A percentile compares a stretch with the other conserved stretches of the same genome.
Conservation (phyloP, 2,888 invertebrate species). For the Dasysyrphus tricinctus region DNA sequence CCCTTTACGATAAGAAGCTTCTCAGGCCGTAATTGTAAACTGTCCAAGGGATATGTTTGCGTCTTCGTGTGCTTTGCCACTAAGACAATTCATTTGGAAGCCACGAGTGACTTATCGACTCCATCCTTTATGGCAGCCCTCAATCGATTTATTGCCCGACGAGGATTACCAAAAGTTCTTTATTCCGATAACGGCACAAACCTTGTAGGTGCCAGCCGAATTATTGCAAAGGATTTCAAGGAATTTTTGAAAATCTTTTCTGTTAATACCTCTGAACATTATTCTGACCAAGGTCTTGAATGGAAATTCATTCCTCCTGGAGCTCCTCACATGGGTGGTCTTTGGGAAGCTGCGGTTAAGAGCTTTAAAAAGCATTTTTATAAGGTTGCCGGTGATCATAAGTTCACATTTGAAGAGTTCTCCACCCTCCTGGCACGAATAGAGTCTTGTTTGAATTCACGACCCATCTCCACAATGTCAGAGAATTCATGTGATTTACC, state of each 20-base stretch:
- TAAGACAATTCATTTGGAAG: conserved; percentile 34
- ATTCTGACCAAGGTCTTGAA: neutral
- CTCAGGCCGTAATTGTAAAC: neutral
- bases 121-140: conserved; percentile 40
- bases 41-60: conserved; percentile 9
- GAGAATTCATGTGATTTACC: neutral
- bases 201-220: conserved; percentile 22
- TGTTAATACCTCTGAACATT: neutral
- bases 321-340: neutral
- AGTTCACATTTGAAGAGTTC: conserved; percentile 34
- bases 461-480: conserved; percentile 16
- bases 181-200: conserved; percentile 46
- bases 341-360: neutral
- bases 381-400: conserved; percentile 25
- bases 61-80: conserved; percentile 35
- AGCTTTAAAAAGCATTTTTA: conserved; percentile 15
- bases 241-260: neutral
- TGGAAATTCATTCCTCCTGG: too few species aligned
- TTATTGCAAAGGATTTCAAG: conserved; percentile 6
- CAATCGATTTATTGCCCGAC: conserved; percentile 17
- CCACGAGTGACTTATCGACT: conserved; percentile 31
- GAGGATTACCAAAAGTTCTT: conserved; percentile 4
- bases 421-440: conserved; percentile 21
- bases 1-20: conserved; percentile 2
- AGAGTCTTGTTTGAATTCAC: conserved; percentile 35